These are phyloP conservation scores for Pinctada fucata DNA, from an alignment of 2,888 invertebrate genomes.

Conservation along the genomic window DNA sequence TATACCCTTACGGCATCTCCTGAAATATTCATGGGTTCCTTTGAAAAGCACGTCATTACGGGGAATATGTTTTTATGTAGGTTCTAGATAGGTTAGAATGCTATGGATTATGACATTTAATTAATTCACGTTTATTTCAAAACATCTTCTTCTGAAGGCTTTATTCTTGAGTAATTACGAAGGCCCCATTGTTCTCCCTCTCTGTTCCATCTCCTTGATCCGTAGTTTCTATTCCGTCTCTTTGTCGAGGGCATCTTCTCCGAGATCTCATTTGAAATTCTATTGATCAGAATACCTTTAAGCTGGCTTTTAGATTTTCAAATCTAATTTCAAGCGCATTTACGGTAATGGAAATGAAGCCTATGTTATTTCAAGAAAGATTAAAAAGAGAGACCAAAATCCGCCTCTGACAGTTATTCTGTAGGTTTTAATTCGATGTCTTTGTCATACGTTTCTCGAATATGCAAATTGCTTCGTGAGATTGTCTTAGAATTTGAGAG, in stretches of 20 bases:
- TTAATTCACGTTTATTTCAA: background rate
- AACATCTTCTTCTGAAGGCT: background rate
- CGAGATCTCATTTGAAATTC: background rate
- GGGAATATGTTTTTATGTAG: background rate
- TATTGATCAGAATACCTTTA: background rate
- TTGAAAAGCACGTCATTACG: background rate
- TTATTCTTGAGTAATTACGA: background rate
- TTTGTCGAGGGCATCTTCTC: no score
- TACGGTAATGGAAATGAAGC: slow-evolving; percentile 1
- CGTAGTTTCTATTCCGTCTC: background rate
- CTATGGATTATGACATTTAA: background rate
- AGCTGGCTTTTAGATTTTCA: slow-evolving; percentile 1
- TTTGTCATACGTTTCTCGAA: no score
- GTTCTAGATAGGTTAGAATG: background rate
- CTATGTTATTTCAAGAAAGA: background rate
- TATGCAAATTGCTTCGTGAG: no score
- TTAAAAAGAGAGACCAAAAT: background rate
- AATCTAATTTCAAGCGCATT: slow-evolving; percentile 1
- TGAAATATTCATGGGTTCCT: background rate
- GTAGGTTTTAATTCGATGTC: no score
- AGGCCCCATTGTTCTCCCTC: background rate
- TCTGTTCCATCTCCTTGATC: background rate
- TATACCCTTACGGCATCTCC: background rate
- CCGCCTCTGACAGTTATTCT: background rate
- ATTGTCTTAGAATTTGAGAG: no score